Evolutionary conservation across 2,888 invertebrate genomes (phyloP).

Genomic region (Adelognathus sp.): DNA sequence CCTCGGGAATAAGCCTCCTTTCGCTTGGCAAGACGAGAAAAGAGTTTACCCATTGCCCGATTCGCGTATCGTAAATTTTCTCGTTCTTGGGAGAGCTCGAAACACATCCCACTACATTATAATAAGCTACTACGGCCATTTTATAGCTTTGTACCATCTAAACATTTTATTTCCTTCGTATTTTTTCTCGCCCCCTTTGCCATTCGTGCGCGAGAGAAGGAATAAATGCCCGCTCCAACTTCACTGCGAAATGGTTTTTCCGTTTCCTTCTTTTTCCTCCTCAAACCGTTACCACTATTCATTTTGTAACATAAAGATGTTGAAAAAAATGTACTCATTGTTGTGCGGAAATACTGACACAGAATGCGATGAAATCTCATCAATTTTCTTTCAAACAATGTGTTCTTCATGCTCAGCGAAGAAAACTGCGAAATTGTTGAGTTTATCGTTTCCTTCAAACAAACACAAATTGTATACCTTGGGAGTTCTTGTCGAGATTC

Average conservation of each 20-base stretch:
- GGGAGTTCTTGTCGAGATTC: too few species aligned
- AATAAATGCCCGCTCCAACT: background rate
- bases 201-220: background rate
- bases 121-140: background rate
- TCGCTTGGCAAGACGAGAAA: background rate
- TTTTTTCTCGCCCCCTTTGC: background rate
- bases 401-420: too few species aligned
- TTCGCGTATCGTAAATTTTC: conserved; percentile 6
- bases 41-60: background rate
- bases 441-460: too few species aligned
- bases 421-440: too few species aligned
- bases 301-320: too few species aligned
- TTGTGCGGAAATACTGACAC: too few species aligned
- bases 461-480: too few species aligned
- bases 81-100: background rate
- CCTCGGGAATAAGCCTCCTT: too few species aligned
- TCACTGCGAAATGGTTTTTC: background rate
- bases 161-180: background rate
- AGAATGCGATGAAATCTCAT: too few species aligned
- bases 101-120: background rate
- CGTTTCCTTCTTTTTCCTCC: background rate
- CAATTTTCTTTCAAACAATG: too few species aligned
- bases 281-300: too few species aligned
- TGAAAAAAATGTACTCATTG: too few species aligned
- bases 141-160: background rate